Percentiles rank a stretch among this genome's conserved stretches.
Conservation (phyloP, 2,888 invertebrate genomes). For the Strigamia maritima region DNA sequence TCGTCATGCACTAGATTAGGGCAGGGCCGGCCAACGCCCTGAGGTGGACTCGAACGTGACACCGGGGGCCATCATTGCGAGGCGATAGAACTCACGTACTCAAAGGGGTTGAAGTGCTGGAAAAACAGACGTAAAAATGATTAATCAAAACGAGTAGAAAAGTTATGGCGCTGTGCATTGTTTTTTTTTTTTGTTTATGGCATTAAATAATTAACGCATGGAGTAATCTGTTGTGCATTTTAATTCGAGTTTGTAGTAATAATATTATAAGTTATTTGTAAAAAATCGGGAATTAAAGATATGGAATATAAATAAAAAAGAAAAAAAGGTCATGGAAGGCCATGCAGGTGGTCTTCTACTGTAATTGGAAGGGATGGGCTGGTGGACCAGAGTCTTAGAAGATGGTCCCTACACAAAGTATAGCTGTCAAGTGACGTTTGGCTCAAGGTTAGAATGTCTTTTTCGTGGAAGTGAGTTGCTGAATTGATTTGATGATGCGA, state of each 20-base stretch:
- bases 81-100: conserved; percentile 23
- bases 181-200: neutral
- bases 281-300: neutral
- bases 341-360: neutral
- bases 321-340: neutral
- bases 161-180: neutral
- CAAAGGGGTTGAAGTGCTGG: conserved; percentile 13
- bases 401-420: neutral
- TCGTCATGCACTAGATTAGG: conserved; percentile 28
- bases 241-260: neutral
- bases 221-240: neutral
- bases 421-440: conserved; percentile 9
- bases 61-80: conserved; percentile 18
- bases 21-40: conserved; percentile 34
- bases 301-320: neutral
- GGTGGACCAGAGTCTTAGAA: neutral
- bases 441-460: conserved; percentile 2
- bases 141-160: conserved; percentile 15
- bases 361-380: conserved; percentile 14
- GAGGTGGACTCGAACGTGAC: conserved; percentile 25
- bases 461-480: neutral
- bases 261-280: neutral
- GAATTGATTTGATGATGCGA: neutral
- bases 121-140: neutral
- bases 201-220: conserved; percentile 12